Conservation (phyloP, 2,113 vertebrate genomes). For the Struthio camelus region DNA sequence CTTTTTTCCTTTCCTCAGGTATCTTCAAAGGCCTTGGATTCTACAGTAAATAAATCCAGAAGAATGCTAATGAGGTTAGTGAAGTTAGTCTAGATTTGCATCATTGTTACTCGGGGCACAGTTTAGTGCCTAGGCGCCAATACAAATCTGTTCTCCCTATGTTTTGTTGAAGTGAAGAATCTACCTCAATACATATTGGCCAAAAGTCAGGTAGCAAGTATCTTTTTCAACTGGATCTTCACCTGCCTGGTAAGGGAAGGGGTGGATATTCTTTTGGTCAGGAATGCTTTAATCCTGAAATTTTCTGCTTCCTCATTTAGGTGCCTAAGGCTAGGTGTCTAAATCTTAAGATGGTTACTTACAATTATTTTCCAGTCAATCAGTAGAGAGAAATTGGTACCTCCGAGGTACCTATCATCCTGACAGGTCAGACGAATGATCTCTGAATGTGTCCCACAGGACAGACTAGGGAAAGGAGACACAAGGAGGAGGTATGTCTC, state of each 20-base stretch:
- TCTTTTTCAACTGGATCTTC: background rate
- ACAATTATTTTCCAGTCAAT: background rate
- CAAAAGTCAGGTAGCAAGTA: background rate
- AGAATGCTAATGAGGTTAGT: background rate
- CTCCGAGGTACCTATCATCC: background rate
- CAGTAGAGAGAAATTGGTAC: background rate
- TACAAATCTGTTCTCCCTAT: background rate
- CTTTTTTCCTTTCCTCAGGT: background rate
- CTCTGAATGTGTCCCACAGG: background rate
- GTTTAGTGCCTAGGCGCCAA: background rate
- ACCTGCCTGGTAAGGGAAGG: background rate
- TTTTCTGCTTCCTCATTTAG: too few species aligned
- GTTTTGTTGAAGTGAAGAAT: background rate
- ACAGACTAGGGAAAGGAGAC: background rate
- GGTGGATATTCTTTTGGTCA: background rate
- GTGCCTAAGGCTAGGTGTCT: background rate
- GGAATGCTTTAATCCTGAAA: background rate
- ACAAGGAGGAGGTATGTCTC: background rate
- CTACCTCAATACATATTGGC: background rate
- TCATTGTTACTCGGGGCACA: accelerated
- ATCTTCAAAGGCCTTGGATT: background rate
- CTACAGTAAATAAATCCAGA: background rate
- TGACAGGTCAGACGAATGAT: background rate
- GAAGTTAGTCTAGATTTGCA: background rate
- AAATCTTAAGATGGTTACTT: background rate